Conservation (phyloP, 2,888 invertebrate genomes). For the Habroteleia sp. region DNA sequence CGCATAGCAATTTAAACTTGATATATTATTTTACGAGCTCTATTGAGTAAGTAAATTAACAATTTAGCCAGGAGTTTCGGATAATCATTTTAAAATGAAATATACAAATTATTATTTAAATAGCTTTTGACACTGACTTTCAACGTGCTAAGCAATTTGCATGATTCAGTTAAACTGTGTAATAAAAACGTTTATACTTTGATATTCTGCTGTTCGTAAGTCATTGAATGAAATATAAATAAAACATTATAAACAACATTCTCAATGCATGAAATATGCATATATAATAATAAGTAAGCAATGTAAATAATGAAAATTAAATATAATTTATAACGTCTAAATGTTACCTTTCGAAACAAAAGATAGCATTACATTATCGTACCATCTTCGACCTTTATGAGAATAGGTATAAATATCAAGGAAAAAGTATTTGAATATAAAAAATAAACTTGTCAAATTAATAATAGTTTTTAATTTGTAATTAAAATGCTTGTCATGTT, state of each 20-base stretch:
- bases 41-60: too few species aligned
- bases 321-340: not conserved
- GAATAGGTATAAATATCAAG: too few species aligned
- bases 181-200: slow-evolving; percentile 16
- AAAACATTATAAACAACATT: slow-evolving; percentile 2
- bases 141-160: not conserved
- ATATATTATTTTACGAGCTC: not conserved
- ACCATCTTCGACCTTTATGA: too few species aligned
- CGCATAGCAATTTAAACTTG: slow-evolving; percentile 3
- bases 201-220: slow-evolving; percentile 19
- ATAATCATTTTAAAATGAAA: too few species aligned
- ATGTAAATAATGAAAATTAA: not conserved
- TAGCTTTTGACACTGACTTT: too few species aligned
- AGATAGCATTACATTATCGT: too few species aligned
- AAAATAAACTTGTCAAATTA: too few species aligned
- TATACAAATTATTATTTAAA: too few species aligned
- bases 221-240: slow-evolving; percentile 15
- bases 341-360: slow-evolving; percentile 1
- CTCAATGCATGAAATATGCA: slow-evolving; percentile 7
- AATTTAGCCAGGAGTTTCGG: too few species aligned
- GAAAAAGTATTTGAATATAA: too few species aligned
- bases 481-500: too few species aligned
- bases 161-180: slow-evolving; percentile 1
- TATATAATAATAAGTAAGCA: slow-evolving; percentile 9
- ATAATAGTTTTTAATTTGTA: too few species aligned